Percentiles rank a stretch among this genome's conserved stretches.
phyloP scores from a whole-genome alignment of 2,113 vertebrate species.

The Tachysurus vachellii region DNA sequence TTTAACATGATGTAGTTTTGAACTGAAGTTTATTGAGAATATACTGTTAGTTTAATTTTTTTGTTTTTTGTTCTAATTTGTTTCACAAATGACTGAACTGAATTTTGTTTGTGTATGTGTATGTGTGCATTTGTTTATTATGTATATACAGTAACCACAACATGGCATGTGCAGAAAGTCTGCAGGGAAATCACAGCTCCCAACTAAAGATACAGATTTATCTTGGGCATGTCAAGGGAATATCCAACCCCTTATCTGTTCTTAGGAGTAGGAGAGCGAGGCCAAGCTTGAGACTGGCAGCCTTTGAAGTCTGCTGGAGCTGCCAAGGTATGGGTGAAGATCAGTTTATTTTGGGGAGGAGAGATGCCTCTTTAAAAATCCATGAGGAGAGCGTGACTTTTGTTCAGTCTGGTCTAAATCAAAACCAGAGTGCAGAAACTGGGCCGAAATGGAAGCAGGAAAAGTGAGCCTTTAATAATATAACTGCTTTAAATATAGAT shows the following conservation, averaged over 20 bases:
- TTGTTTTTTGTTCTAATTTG: not conserved
- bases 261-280: slow-evolving; percentile 26
- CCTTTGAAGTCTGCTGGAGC: slow-evolving; percentile 41
- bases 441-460: slow-evolving; percentile 31
- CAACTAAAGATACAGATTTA: slow-evolving; percentile 36
- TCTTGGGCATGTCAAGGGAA: slow-evolving; percentile 35
- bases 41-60: not conserved
- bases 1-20: not conserved
- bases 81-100: not conserved
- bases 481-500: slow-evolving; percentile 55
- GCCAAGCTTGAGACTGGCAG: slow-evolving; percentile 30
- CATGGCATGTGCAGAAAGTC: slow-evolving; percentile 14
- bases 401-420: slow-evolving; percentile 31
- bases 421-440: slow-evolving; percentile 25
- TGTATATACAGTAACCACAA: not conserved
- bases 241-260: slow-evolving; percentile 26
- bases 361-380: slow-evolving; percentile 43
- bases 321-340: slow-evolving; percentile 36
- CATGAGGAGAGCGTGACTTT: slow-evolving; percentile 10
- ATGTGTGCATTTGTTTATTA: not conserved
- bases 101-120: not conserved
- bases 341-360: slow-evolving; percentile 46
- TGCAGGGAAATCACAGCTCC: slow-evolving; percentile 15
- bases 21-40: not conserved
- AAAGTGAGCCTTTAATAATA: slow-evolving; percentile 51